Base-by-base conservation (phyloP, 2,797 vertebrate genomes). In the Todus mexicanus region DNA sequence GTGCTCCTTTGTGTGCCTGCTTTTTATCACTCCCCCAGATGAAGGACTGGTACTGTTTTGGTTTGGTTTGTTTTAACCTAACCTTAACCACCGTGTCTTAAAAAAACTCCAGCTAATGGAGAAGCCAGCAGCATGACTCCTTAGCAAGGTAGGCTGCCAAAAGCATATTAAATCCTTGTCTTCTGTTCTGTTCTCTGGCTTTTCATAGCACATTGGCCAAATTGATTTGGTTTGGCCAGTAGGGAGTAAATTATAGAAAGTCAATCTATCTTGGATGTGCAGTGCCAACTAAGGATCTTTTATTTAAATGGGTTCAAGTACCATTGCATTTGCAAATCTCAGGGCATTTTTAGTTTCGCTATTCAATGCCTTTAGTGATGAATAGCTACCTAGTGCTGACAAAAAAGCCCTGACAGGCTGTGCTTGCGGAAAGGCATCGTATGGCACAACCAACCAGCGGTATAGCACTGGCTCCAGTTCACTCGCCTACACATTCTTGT, bases 211-310 rank as follows among this genome's bases (percentile, higher is more conserved):
- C 35, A 35, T 48, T 77, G 53, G 63, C 31, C 59, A 93, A 88
- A 85, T 56, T 61, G 83, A 90, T 84, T 81, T 0, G 77, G 80
- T 92, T 71, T 88, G 45, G 66, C 61, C 70, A 50, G 63, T 53
- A 68, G 50, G 50, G 64, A 82, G 29, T 87, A 75, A 88, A 74
- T 93, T 85, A 74, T 42, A 72, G 66, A 81, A 91, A 91, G 63
- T 48, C 50, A 65, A 59, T 54, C 56, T 57, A n/a, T n/a, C n/a
- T n/a, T 19, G 37, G 63, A 43, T 38, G 22, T 56, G 53, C 10
- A 13, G 45, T 87, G 61, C 73, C 75, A 84, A 4, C 65, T 66
- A 27, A 27, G 51, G 29, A 31, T 53, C 50, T 56, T 90, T 73
- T 40, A 42, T 69, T 87, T 65, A 71, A 35, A 14, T 61, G 26